A percentile compares a stretch with the other conserved stretches of the same genome.
Conservation (phyloP, 2,113 vertebrate species). For the Periophthalmus modestus region DNA sequence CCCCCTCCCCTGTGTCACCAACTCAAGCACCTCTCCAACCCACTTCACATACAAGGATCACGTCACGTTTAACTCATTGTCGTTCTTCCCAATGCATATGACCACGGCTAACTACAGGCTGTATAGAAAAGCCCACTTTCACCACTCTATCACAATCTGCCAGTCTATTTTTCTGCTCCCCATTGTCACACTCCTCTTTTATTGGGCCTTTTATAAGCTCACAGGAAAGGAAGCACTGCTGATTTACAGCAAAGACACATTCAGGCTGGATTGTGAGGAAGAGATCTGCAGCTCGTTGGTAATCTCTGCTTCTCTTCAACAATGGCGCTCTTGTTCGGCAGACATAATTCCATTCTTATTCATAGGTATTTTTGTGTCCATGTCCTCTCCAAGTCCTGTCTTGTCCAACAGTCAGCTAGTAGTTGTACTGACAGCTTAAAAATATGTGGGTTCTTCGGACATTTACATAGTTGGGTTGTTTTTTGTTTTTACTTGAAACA, state of each 20-base stretch:
- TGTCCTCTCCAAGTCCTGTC: slow-evolving; percentile 21
- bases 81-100: slow-evolving; percentile 5
- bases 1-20: slow-evolving; percentile 41
- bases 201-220: slow-evolving; percentile 28
- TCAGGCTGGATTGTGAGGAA: slow-evolving; percentile 21
- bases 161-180: slow-evolving; percentile 16
- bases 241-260: slow-evolving; percentile 33
- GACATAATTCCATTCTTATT: slow-evolving; percentile 17
- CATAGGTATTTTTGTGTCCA: slow-evolving; percentile 9
- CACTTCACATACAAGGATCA: slow-evolving; percentile 58
- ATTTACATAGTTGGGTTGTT: not conserved
- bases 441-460: slow-evolving; percentile 4
- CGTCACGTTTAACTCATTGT: slow-evolving; percentile 27
- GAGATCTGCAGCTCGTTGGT: slow-evolving; percentile 13
- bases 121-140: slow-evolving; percentile 23
- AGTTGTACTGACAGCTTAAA: slow-evolving; percentile 26
- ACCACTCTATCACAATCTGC: slow-evolving; percentile 20
- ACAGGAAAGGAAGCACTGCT: slow-evolving; percentile 12
- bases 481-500: not conserved
- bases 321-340: slow-evolving; percentile 19
- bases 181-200: slow-evolving; percentile 29
- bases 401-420: slow-evolving; percentile 7
- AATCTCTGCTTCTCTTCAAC: slow-evolving; percentile 26
- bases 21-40: slow-evolving; percentile 32
- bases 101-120: slow-evolving; percentile 14